These are phyloP conservation scores for Notarius lentiginosus DNA, from an alignment of 2,113 vertebrate genomes.

Conservation along the genomic window DNA sequence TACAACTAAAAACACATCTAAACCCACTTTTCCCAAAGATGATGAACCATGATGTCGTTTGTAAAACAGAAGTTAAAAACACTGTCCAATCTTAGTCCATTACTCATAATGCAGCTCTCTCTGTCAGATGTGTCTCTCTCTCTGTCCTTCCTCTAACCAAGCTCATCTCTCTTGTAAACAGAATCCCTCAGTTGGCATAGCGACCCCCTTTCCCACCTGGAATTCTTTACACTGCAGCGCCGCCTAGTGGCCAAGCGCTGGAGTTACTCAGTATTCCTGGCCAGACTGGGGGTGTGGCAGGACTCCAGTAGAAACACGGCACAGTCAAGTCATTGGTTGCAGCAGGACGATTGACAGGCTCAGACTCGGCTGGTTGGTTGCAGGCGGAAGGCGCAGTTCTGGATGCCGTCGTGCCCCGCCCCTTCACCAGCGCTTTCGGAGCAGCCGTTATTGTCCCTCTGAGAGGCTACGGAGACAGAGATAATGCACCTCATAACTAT, in stretches of 20 bases:
- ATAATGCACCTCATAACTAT: neutral
- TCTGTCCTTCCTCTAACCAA: constrained; percentile 35
- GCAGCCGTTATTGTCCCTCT: constrained; percentile 67
- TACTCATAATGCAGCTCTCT: constrained; percentile 51
- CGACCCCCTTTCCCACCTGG: constrained; percentile 64
- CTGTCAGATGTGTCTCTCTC: constrained; percentile 25
- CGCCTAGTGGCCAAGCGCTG: constrained; percentile 71
- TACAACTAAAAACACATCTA: constrained; percentile 49
- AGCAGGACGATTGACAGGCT: constrained; percentile 53
- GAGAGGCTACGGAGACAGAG: constrained; percentile 56
- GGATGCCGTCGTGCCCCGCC: constrained; percentile 60
- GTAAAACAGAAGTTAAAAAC: constrained; percentile 60
- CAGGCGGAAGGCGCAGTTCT: constrained; percentile 71
- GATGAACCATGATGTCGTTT: constrained; percentile 54
- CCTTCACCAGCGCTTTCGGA: constrained; percentile 61
- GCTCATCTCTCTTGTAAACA: constrained; percentile 57
- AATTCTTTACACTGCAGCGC: constrained; percentile 65
- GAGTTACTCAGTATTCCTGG: constrained; percentile 71
- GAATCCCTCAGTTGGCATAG: constrained; percentile 56
- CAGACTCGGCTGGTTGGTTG: constrained; percentile 75
- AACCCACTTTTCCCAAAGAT: constrained; percentile 38
- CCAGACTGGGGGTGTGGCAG: constrained; percentile 67
- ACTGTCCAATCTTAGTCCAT: constrained; percentile 66
- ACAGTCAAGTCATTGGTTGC: constrained; percentile 65
- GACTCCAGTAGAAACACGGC: constrained; percentile 69